A percentile compares a stretch with the other conserved stretches of the same genome.
These are phyloP conservation scores for Ennomos quercinarius DNA, from an alignment of 2,888 invertebrate species.

Conservation along the genomic window DNA sequence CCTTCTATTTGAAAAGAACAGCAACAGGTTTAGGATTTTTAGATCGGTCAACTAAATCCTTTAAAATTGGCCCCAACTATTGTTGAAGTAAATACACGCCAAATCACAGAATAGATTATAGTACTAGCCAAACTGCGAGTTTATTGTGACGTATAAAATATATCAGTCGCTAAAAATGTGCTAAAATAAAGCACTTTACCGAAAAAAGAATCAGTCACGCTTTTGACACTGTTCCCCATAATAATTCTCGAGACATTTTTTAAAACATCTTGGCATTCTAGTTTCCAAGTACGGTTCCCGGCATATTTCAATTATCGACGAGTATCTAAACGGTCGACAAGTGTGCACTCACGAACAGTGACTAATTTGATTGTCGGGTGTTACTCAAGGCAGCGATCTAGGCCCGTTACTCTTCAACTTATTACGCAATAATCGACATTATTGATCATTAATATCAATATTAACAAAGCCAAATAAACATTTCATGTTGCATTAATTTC, in stretches of 20 bases:
- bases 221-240: slow-evolving; percentile 18
- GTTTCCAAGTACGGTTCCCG: slow-evolving; percentile 27
- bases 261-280: slow-evolving; percentile 21
- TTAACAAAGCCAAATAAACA: too few species aligned
- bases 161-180: slow-evolving; percentile 6
- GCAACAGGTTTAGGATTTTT: too few species aligned
- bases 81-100: too few species aligned
- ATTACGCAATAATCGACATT: not conserved
- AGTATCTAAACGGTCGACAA: slow-evolving; percentile 64
- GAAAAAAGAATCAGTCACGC: slow-evolving; percentile 10
- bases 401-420: slow-evolving; percentile 51
- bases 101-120: too few species aligned
- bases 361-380: slow-evolving; percentile 74
- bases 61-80: too few species aligned
- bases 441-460: too few species aligned
- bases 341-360: slow-evolving; percentile 62
- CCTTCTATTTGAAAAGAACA: too few species aligned
- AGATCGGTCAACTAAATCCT: too few species aligned
- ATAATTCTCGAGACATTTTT: slow-evolving; percentile 23
- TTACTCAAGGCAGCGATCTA: slow-evolving; percentile 53
- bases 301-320: slow-evolving; percentile 61
- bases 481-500: too few species aligned
- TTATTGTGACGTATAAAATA: too few species aligned
- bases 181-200: slow-evolving; percentile 5
- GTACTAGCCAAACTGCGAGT: too few species aligned